Evolutionary conservation across 2,797 vertebrate species (phyloP).

Genomic region (Amblyopsis hoosieri): DNA sequence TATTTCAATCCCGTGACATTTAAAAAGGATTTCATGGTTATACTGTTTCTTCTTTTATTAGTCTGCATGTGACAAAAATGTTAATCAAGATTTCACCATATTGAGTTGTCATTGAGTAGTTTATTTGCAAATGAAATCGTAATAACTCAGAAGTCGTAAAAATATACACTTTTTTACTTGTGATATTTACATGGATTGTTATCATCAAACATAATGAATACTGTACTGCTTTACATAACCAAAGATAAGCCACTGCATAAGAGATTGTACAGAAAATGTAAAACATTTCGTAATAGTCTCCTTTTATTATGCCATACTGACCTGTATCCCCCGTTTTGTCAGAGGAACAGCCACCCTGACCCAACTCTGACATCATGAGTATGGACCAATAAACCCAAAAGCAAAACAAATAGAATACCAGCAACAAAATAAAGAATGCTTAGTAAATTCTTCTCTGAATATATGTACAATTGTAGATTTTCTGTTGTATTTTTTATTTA

Average conservation of each 20-base stretch:
- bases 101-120: constrained; percentile 78
- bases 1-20: background rate
- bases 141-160: constrained; percentile 86
- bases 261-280: constrained; percentile 56
- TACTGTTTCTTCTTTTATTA: background rate
- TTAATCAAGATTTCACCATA: constrained; percentile 47
- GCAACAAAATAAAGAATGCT: constrained; percentile 63
- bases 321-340: constrained; percentile 49
- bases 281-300: constrained; percentile 66
- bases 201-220: constrained; percentile 66
- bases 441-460: constrained; percentile 65
- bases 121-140: constrained; percentile 88
- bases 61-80: background rate
- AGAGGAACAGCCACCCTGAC: constrained; percentile 61
- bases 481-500: constrained; percentile 39
- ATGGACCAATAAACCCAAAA: constrained; percentile 52
- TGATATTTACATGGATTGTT: constrained; percentile 85
- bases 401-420: constrained; percentile 14
- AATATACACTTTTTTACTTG: constrained; percentile 86
- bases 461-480: constrained; percentile 77
- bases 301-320: constrained; percentile 53
- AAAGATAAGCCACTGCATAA: constrained; percentile 70
- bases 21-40: background rate
- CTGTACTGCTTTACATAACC: constrained; percentile 65
- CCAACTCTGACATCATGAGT: constrained; percentile 60